These are phyloP conservation scores for Elgaria multicarinata DNA, from an alignment of 2,113 vertebrate species.

Conservation along the genomic window DNA sequence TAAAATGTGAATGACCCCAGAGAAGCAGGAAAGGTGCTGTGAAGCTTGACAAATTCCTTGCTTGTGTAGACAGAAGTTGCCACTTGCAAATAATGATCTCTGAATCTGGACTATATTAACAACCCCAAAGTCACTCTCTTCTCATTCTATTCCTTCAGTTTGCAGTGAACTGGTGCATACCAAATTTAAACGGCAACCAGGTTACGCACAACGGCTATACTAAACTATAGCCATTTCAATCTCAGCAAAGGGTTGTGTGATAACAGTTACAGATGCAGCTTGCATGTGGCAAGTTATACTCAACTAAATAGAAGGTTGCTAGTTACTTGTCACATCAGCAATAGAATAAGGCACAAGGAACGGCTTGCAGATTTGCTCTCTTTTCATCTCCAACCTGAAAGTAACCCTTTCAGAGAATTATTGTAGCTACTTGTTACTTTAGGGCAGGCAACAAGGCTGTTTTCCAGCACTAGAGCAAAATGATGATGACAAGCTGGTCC, in stretches of 20 bases:
- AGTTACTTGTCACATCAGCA: background rate
- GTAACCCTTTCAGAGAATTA: background rate
- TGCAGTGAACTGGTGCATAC: background rate
- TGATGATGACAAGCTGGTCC: too few species aligned
- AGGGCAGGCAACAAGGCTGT: background rate
- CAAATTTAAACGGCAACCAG: background rate
- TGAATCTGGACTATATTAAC: background rate
- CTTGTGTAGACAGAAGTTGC: background rate
- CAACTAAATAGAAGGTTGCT: background rate
- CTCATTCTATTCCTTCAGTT: background rate
- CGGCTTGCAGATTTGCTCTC: background rate
- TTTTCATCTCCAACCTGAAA: background rate
- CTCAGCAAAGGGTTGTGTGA: background rate
- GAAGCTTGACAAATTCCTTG: background rate
- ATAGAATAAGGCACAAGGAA: too few species aligned
- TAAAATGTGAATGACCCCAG: background rate
- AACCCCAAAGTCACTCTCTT: background rate
- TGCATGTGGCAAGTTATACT: background rate
- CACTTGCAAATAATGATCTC: background rate
- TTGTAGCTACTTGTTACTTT: background rate
- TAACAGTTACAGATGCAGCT: background rate
- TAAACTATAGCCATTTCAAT: background rate
- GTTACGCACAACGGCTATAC: background rate
- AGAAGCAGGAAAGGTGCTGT: background rate
- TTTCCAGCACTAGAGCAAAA: background rate